Evolutionary conservation across 2,888 invertebrate genomes (phyloP), one percentile per base, ranked within the genome.

Genomic region (Cetonia aurata): DNA sequence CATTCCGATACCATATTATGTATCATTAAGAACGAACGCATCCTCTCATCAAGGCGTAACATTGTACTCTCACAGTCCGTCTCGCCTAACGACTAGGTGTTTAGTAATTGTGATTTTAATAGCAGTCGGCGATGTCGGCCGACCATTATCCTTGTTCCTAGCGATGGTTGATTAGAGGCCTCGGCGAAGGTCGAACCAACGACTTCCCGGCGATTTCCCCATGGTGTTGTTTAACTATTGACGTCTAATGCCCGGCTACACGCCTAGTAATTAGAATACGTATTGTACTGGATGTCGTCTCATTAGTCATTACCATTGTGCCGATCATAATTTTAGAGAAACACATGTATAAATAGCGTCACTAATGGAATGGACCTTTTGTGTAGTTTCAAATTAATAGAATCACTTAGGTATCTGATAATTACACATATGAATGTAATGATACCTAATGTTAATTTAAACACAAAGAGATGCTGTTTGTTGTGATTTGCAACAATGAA

Each of bases 91-190:
- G 48, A 62, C 62, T 48, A 48, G 62, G 48, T 62, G 62, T 62
- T 62, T 62, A 62, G 62, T 62, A 62, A 62, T 62, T 62, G 62
- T 48, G 62, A 48, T 62, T 62, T 62, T 62, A 62, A 62, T 62
- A 62, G 48, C 15, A 31, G 25, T 25, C 25, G 25, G 4, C 6
- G 33, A 17, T 19, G 10, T 6, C 19, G 57, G 15, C 41, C 41
- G 15, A 57, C 41, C 41, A 57, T 57, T 57, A 57, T 57, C 37
- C 57, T 57, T 57, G 41, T 13, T 15, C 57, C 17, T 41, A 13
- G 57, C 52, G 42, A 12, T 25, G 25, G 41, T 57, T 57, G 57
- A 57, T 57, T 57, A 57, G 41, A 57, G 41, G 57, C 57, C 57
- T 57, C 57, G 57, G 41, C 57, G 57, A 57, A 57, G 57, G 57